Base-by-base conservation (phyloP, 2,797 vertebrate species). In the Lithobates pipiens region DNA sequence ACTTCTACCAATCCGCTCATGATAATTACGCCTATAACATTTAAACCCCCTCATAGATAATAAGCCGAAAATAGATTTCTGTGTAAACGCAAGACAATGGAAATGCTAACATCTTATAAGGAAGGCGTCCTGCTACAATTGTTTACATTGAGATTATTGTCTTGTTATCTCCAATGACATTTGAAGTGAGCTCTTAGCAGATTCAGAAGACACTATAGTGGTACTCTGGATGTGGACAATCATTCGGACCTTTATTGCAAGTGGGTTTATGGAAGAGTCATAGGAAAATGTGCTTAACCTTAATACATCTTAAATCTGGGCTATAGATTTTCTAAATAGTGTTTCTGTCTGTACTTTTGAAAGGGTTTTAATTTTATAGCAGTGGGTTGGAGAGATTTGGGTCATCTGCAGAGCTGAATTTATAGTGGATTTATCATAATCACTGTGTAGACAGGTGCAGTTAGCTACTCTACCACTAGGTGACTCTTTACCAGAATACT, bases 71-170 rank as follows among this genome's bases (percentile, higher is more conserved):
- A 83, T 65, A 83, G 54, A 68, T 76, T 76, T 67, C 72, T 34
- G 54, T 63, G 54, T 76, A 67, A 83, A 25, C 29, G 21, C 10
- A 25, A 73, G 39, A 83, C 81, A 83, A 76, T 42, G 15, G 29
- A 46, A 25, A 67, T n/a, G 61, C 54, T 46, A n/a, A 83, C 61
- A 46, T 46, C 18, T 83, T 83, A 83, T 67, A 75, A n/a, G 39
- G 36, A 75, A 83, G 5, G 23, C 7, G 34, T 54, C 54, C 73
- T 65, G 42, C 25, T 32, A 76, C 27, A 21, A 76, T 82, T 82
- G 80, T 82, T 82, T 82, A 82, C 70, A 74, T 46, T 69, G 29
- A 65, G 65, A 80, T 80, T 80, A 80, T 80, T 80, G 78, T 70
- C 67, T 80, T 71, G 78, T 71, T 80, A 71, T 80, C 44, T 80